These are phyloP conservation scores for Lasioglossum morio DNA, from an alignment of 2,888 invertebrate species.

Conservation along the genomic window DNA sequence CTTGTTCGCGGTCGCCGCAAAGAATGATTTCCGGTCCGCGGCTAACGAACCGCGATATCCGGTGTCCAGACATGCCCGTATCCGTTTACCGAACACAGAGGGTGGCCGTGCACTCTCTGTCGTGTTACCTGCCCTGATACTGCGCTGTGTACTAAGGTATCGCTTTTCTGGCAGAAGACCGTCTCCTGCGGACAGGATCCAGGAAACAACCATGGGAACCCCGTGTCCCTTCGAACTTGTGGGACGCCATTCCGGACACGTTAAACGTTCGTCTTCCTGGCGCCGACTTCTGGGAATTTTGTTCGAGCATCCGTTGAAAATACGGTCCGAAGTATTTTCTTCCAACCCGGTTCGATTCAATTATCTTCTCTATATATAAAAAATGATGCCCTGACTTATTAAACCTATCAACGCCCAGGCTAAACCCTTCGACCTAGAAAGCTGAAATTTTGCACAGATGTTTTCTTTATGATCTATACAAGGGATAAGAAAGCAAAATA, in stretches of 20 bases:
- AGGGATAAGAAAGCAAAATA: too few relatives aligned
- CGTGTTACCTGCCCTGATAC: constrained; percentile 32
- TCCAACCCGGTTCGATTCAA: too few relatives aligned
- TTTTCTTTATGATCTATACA: too few relatives aligned
- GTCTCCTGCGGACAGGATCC: constrained; percentile 32
- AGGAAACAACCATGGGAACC: constrained; percentile 25
- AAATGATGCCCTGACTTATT: too few relatives aligned
- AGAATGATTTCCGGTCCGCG: constrained; percentile 68
- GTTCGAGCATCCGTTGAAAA: too few relatives aligned
- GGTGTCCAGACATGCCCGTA: constrained; percentile 66
- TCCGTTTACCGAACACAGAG: constrained; percentile 66
- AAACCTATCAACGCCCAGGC: too few relatives aligned
- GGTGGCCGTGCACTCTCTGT: constrained; percentile 52
- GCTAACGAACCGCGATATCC: constrained; percentile 71
- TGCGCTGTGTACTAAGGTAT: constrained; percentile 23
- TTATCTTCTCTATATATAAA: too few relatives aligned
- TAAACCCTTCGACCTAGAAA: too few relatives aligned
- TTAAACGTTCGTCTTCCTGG: background rate
- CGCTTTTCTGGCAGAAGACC: constrained; percentile 15
- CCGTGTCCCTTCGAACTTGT: background rate
- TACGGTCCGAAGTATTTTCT: too few relatives aligned
- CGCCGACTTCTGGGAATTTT: background rate
- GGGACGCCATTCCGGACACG: background rate
- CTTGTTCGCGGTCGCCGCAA: constrained; percentile 56
- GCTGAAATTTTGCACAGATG: too few relatives aligned